Conservation (phyloP, 2,797 vertebrate species). For the Sphenodon punctatus region DNA sequence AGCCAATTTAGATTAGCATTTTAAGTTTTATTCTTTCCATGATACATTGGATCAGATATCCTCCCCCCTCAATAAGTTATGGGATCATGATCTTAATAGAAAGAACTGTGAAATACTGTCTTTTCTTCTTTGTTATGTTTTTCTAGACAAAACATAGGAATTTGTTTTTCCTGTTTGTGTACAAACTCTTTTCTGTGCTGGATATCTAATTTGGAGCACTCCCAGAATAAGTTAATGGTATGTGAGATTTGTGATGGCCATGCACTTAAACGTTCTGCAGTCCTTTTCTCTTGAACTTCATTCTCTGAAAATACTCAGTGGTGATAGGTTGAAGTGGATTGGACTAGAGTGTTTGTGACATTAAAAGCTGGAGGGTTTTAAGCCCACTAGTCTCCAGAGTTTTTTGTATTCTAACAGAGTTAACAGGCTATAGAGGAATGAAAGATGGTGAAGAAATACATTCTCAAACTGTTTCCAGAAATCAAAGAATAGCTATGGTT, state of each 20-base stretch:
- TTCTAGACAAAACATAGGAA: background rate
- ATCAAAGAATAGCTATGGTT: constrained; percentile 22
- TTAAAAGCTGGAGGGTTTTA: constrained; percentile 4
- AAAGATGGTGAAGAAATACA: background rate
- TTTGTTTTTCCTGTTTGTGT: background rate
- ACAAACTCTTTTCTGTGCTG: background rate
- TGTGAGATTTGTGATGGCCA: background rate
- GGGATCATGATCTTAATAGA: too few species aligned
- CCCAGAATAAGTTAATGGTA: background rate
- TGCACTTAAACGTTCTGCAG: background rate
- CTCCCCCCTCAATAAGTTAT: too few species aligned
- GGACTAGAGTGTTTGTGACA: background rate
- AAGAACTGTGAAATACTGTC: too few species aligned
- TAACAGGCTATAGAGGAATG: background rate
- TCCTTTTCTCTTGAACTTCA: background rate
- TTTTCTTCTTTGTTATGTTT: background rate
- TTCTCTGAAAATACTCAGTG: background rate
- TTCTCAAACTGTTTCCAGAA: background rate
- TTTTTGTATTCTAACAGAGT: constrained; percentile 26
- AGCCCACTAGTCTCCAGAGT: background rate
- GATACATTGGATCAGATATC: too few species aligned
- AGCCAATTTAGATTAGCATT: too few species aligned
- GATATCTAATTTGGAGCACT: background rate
- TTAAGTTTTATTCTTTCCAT: too few species aligned
- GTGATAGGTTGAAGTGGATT: background rate